phyloP scores from a whole-genome alignment of 2,888 invertebrate species.

The Microctonus brassicae region DNA sequence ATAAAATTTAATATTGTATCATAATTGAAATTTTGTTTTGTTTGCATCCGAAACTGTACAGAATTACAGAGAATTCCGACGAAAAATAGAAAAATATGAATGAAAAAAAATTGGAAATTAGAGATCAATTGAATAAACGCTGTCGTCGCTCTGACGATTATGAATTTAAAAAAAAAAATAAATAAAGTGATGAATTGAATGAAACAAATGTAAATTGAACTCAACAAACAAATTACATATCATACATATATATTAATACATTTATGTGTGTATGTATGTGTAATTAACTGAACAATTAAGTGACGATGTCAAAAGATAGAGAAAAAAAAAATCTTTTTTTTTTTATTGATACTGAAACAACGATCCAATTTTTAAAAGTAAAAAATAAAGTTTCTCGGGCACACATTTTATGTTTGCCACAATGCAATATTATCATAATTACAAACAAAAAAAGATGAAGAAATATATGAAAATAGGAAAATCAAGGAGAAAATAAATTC shows the following conservation, averaged over 20 bases:
- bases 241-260: not conserved
- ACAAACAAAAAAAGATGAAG: conserved; percentile 41
- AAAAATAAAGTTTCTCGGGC: not conserved
- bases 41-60: not conserved
- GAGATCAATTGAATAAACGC: conserved; percentile 33
- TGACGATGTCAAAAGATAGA: too few relatives aligned
- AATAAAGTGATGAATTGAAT: not conserved
- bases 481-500: conserved; percentile 1
- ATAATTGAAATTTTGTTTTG: not conserved
- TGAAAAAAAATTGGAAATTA: conserved; percentile 40
- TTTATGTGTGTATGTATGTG: not conserved
- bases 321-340: too few relatives aligned
- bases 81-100: too few relatives aligned
- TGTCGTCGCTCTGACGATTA: not conserved
- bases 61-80: too few relatives aligned
- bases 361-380: conserved; percentile 27
- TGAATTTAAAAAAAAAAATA: not conserved
- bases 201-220: not conserved
- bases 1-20: not conserved
- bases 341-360: conserved; percentile 36
- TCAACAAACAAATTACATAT: too few relatives aligned
- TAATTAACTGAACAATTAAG: conserved; percentile 21
- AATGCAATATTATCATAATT: not conserved
- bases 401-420: not conserved
- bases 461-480: conserved; percentile 32